These are phyloP conservation scores for Dendrocincla tyrannina DNA, from an alignment of 2,797 vertebrate species.

Conservation along the genomic window DNA sequence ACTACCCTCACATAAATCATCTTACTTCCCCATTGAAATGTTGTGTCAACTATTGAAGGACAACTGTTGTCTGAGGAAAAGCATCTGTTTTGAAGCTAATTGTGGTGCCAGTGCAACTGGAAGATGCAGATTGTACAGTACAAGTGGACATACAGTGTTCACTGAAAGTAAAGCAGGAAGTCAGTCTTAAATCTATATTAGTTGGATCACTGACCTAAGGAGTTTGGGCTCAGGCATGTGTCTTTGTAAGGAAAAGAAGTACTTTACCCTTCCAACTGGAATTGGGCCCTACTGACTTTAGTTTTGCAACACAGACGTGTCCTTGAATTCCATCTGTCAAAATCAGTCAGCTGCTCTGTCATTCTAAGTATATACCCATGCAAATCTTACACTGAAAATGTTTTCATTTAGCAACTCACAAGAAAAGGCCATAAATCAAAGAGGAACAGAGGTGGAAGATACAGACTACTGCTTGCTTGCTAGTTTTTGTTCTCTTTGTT, in stretches of 20 bases:
- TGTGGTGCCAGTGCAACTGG: not conserved
- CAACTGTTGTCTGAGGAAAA: not conserved
- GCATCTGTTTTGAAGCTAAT: not conserved
- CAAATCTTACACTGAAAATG: not conserved
- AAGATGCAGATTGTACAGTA: not conserved
- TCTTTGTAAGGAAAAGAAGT: not conserved
- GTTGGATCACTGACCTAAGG: not conserved
- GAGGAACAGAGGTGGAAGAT: not conserved
- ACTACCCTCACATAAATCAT: not conserved
- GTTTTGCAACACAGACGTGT: not conserved
- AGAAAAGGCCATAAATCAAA: not conserved
- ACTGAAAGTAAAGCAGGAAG: not conserved
- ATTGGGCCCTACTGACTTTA: not conserved
- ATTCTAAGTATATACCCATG: not conserved
- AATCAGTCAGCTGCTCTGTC: not conserved
- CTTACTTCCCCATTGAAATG: not conserved
- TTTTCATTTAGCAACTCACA: not conserved
- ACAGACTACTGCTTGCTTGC: rapidly evolving
- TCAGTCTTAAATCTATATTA: not conserved
- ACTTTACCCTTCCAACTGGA: not conserved
- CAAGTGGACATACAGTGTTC: not conserved
- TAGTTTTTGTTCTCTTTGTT: not conserved
- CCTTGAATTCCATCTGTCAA: not conserved
- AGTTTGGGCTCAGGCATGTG: not conserved
- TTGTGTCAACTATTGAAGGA: not conserved